phyloP scores from a whole-genome alignment of 1,140 invertebrate species.

The Watersipora subatra region DNA sequence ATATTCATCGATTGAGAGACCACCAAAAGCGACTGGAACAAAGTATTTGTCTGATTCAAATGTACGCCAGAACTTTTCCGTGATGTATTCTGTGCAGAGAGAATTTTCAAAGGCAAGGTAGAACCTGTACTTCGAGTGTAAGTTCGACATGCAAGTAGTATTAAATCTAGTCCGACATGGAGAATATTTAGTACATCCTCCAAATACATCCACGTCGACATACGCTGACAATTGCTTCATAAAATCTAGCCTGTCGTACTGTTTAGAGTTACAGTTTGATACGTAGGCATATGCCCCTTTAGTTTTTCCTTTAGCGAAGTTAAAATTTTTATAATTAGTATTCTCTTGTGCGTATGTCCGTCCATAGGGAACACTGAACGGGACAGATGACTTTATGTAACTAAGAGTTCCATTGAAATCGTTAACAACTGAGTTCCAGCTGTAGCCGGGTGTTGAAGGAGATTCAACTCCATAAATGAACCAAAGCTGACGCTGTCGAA shows the following conservation, averaged over 20 bases:
- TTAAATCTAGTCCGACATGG: background rate
- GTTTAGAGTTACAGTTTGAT: background rate
- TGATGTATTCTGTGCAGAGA: slow-evolving; percentile 89
- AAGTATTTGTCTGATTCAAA: slow-evolving; percentile 45
- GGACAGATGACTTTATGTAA: too few relatives aligned
- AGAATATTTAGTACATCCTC: slow-evolving; percentile 39
- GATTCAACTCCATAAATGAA: too few relatives aligned
- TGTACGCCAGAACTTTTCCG: slow-evolving; percentile 77
- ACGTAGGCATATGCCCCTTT: slow-evolving; percentile 2
- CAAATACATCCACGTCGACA: slow-evolving; percentile 46
- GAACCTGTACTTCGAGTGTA: slow-evolving; percentile 24
- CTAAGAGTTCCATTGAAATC: too few relatives aligned
- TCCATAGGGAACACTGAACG: too few relatives aligned
- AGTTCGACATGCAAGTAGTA: background rate
- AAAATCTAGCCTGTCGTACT: slow-evolving; percentile 40
- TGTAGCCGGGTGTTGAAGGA: too few relatives aligned
- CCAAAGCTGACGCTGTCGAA: too few relatives aligned
- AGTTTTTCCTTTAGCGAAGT: slow-evolving; percentile 4
- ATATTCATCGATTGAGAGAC: slow-evolving; percentile 70
- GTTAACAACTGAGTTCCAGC: too few relatives aligned
- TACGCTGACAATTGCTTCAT: slow-evolving; percentile 40
- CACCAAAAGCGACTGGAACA: slow-evolving; percentile 89
- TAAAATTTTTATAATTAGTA: too few relatives aligned
- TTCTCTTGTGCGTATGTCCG: too few relatives aligned
- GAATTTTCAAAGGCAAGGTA: slow-evolving; percentile 58